These are phyloP conservation scores for Corapipo altera DNA, from an alignment of 2,113 vertebrate species.

Conservation along the genomic window DNA sequence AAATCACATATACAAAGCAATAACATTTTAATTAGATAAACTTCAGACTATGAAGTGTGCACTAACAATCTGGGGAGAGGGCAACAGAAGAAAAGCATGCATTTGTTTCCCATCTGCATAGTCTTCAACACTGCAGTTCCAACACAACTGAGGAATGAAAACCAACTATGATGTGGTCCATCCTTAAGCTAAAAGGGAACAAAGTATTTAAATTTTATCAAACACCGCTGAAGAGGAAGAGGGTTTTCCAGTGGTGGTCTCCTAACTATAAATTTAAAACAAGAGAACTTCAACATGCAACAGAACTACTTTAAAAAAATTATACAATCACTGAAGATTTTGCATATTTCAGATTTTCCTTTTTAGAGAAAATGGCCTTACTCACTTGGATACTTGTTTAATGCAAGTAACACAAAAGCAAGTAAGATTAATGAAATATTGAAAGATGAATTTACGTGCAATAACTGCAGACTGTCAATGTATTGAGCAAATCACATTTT, in stretches of 20 bases:
- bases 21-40: background rate
- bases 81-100: background rate
- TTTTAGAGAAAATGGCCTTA: slow-evolving; percentile 7
- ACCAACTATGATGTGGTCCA: slow-evolving; percentile 39
- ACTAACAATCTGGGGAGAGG: background rate
- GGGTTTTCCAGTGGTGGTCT: background rate
- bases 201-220: background rate
- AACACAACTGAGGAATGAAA: slow-evolving; percentile 42
- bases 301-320: background rate
- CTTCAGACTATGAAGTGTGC: background rate
- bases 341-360: background rate
- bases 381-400: background rate
- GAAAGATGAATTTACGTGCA: background rate
- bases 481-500: background rate
- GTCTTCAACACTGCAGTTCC: slow-evolving; percentile 45
- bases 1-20: background rate
- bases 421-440: background rate
- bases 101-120: slow-evolving; percentile 59
- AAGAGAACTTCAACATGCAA: background rate
- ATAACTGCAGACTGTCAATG: background rate
- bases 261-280: background rate
- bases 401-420: background rate
- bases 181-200: slow-evolving; percentile 39
- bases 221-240: background rate
- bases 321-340: background rate